These are phyloP conservation scores for Melanerpes formicivorus DNA, from an alignment of 2,113 vertebrate genomes.

Conservation along the genomic window DNA sequence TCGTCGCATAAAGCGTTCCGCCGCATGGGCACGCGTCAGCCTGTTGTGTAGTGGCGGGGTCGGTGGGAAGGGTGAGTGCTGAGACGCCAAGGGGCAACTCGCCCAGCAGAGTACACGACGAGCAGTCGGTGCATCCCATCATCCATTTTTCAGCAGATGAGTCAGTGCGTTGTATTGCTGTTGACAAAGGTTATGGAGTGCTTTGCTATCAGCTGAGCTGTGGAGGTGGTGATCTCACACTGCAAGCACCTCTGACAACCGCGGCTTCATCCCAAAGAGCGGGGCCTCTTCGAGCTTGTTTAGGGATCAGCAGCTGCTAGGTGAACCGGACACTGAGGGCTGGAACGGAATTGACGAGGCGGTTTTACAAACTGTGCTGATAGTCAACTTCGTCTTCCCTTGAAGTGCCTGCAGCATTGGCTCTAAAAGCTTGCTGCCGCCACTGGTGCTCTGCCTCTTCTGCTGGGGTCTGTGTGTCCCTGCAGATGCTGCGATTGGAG, in stretches of 20 bases:
- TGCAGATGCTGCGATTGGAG: not conserved
- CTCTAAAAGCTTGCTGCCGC: not conserved
- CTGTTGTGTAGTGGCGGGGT: not conserved
- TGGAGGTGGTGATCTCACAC: not conserved
- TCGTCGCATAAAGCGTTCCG: accelerated
- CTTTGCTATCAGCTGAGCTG: not conserved
- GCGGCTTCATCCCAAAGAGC: not conserved
- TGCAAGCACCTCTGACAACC: not conserved
- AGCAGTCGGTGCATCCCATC: accelerated
- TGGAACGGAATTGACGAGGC: not conserved
- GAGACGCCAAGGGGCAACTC: accelerated
- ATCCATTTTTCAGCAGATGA: not conserved
- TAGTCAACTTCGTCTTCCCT: not conserved
- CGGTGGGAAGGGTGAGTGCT: accelerated
- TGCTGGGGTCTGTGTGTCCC: not conserved
- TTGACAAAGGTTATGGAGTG: accelerated
- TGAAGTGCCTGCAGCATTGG: not conserved
- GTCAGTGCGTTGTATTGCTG: not conserved
- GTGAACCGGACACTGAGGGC: not conserved
- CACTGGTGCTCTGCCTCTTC: not conserved
- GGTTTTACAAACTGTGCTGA: not conserved
- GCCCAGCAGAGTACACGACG: accelerated
- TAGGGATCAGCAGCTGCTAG: not conserved
- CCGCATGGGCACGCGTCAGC: not conserved
- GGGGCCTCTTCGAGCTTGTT: not conserved